Evolutionary conservation across 2,797 vertebrate genomes (phyloP), one percentile per base, ranked within the genome.

Genomic region (Alfaro cultratus): DNA sequence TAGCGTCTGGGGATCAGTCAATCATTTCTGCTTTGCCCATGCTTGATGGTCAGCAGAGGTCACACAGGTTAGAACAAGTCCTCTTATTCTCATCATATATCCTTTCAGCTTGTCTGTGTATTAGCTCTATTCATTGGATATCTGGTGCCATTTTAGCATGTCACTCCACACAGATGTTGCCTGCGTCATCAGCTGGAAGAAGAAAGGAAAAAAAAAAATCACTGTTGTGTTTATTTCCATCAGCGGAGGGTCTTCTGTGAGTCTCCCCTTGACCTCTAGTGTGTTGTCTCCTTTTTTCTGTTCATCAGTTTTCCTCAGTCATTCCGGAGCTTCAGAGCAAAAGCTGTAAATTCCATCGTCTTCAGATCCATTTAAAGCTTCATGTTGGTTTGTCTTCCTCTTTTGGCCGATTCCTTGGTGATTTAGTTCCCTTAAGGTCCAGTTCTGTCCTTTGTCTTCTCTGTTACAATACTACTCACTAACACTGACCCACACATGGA

Each of bases 401-500:
- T 76, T 82, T 57, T 29, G 74, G 73, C 23, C 43, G 46, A 87
- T 78, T 73, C 70, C 77, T 88, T 83, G 21, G 77, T 47, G 15
- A 23, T 47, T 9, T 64, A 29, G 12, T 76, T 83, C 74, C 26
- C 34, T 57, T 75, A 47, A 73, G 71, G 80, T 85, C 75, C 64
- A 36, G 75, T 46, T 5, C 76, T n/a, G 31, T 75, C 55, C 39
- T 15, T 36, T 23, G 53, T 78, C 77, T 81, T 76, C 82, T 64
- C 73, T 82, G 83, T 79, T 31, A 78, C 70, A 88, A 79, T 81
- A 77, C 67, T 70, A 70, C 62, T 51, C 75, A 77, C 78, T 85
- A 75, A 77, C 76, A 53, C 39, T 10, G 70, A 51, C 70, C 82
- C 96, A 92, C 84, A 43, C 64, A 70, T 83, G 86, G 86, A 67